Evolutionary conservation across 2,888 invertebrate genomes (phyloP), one percentile per base, ranked within the genome.

Genomic region (Drosophila prolongata): DNA sequence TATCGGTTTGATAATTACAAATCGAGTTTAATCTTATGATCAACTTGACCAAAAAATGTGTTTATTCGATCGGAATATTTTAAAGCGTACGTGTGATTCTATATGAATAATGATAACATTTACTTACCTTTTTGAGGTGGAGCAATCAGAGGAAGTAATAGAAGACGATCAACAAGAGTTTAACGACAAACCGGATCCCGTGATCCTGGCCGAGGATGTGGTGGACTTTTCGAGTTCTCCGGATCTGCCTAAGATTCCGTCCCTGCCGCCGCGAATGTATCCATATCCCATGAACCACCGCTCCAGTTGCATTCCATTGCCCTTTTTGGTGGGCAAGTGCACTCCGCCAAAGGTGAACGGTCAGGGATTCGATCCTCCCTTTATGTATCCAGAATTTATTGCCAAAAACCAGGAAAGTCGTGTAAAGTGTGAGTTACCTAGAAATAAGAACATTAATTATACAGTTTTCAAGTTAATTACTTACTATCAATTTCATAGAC

Each of bases 321-420:
- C 34, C 6, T 1, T 24, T 3, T 16, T 5, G 0, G 9, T 49
- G 42, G 56, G 55, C 3, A 11, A 37, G 34, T 82, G 67, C 42
- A 50, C 42, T 1, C 46, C 58, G 0, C 74, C 76, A 0, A 66
- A 61, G 19, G 4, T 38, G 4, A 14, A 1, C 0, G 80, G 75
- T 0, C 43, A 62, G 11, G 83, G 80, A 13, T 80, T 69, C 54
- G 80, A 80, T 49, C 2, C 11, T n/a, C 71, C 75, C 24, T 83
- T 80, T 16, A 49, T 61, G 0, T 80, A 80, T 19, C 80, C 80
- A 10, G 55, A 58, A 0, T 44, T 30, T 8, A 10, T 78, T 6
- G 43, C 58, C 34, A 61, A 55, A 13, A 54, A 47, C 10, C 56
- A 50, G 8, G 47, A 56, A 38, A 49, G 52, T 1, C 83, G 78